phyloP scores from a whole-genome alignment of 2,113 vertebrate genomes.

The Paraplagusia blochii region DNA sequence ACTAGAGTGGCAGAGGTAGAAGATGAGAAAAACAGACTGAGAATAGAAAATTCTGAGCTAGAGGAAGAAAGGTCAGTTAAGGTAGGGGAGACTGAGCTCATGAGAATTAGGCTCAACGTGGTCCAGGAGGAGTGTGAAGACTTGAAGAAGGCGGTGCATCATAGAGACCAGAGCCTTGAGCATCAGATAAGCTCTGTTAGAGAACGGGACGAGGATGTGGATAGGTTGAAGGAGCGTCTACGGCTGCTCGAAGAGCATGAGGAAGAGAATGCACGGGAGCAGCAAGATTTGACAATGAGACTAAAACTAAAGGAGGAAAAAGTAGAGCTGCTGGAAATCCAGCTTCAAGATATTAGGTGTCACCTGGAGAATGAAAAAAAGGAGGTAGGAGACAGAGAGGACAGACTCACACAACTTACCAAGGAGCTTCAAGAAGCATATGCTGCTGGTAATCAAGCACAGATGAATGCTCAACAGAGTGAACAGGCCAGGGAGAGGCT shows the following conservation, averaged over 20 bases:
- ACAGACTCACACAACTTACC: conserved; percentile 26
- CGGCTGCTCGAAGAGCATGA: conserved; percentile 27
- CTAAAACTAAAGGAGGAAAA: conserved; percentile 37
- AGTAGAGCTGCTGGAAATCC: conserved; percentile 30
- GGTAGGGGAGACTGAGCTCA: conserved; percentile 34
- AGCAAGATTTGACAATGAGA: conserved; percentile 6
- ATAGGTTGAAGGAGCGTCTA: conserved; percentile 36
- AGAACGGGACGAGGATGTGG: conserved; percentile 50
- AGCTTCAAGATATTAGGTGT: conserved; percentile 36
- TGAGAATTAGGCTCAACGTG: conserved; percentile 33
- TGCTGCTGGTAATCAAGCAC: conserved; percentile 3
- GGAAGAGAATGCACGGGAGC: conserved; percentile 26
- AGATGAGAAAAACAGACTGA: conserved; percentile 1
- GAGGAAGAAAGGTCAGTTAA: conserved; percentile 27
- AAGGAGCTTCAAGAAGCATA: conserved; percentile 25
- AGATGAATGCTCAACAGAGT: conserved; percentile 19
- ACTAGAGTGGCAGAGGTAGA: conserved; percentile 10
- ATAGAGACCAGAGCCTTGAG: conserved; percentile 47
- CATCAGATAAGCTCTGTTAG: conserved; percentile 46
- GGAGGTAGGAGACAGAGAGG: conserved; percentile 31
- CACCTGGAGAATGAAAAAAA: conserved; percentile 45
- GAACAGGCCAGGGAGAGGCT: conserved; percentile 28
- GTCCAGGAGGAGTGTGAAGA: conserved; percentile 49
- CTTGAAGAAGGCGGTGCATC: conserved; percentile 31
- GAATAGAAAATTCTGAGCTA: conserved; percentile 9